phyloP scores from a whole-genome alignment of 2,797 vertebrate species.

The Sarcophilus harrisii region DNA sequence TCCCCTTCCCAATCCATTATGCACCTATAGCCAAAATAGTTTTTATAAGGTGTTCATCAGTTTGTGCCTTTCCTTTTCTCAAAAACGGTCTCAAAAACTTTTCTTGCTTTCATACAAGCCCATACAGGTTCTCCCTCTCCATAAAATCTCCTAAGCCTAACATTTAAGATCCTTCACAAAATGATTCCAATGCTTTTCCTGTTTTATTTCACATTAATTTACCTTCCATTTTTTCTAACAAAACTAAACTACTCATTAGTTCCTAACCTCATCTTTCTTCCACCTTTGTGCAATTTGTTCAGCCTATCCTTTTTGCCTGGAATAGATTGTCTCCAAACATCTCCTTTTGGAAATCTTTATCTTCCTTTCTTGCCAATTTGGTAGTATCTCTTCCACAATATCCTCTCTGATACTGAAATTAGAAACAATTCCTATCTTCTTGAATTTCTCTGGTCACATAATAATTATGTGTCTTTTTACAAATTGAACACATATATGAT shows the following conservation, averaged over 20 bases:
- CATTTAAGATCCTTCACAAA: background rate
- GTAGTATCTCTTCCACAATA: background rate
- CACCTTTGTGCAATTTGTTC: background rate
- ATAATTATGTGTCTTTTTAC: background rate
- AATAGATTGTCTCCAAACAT: background rate
- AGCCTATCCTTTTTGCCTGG: background rate
- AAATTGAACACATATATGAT: background rate
- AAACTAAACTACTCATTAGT: background rate
- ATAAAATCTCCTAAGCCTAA: background rate
- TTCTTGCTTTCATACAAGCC: background rate
- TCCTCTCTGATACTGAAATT: background rate
- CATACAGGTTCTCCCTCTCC: background rate
- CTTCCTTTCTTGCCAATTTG: background rate
- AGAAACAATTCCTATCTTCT: background rate
- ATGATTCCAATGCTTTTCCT: background rate
- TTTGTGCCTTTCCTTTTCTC: background rate
- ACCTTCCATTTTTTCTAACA: background rate
- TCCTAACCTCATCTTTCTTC: background rate
- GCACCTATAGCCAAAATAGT: background rate
- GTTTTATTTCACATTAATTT: background rate
- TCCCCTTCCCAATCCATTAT: background rate
- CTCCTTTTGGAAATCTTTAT: background rate
- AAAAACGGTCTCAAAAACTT: background rate
- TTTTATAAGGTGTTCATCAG: background rate
- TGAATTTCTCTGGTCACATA: background rate